These are phyloP conservation scores for Scaptomyza cyrtandrae DNA, from an alignment of 2,888 invertebrate genomes.

Conservation along the genomic window DNA sequence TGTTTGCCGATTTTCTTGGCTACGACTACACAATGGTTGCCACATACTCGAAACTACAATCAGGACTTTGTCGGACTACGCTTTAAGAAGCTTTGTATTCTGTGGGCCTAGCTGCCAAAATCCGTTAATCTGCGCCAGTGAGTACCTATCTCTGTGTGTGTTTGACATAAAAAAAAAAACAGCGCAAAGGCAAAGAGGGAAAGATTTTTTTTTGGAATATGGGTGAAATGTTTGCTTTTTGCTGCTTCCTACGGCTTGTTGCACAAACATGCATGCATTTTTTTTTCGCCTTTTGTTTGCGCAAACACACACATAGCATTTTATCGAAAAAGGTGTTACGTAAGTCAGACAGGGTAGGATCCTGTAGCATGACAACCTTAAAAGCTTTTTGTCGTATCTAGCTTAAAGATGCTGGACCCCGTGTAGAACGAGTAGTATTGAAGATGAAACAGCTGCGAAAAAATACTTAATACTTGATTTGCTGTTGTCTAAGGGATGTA, in stretches of 20 bases:
- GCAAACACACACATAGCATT: conserved; percentile 32
- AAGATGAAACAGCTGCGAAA: background rate
- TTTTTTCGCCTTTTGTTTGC: conserved; percentile 34
- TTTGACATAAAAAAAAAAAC: conserved; percentile 21
- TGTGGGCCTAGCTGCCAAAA: conserved; percentile 35
- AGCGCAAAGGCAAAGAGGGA: conserved; percentile 4
- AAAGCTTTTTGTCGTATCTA: conserved; percentile 50
- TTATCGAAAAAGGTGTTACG: conserved; percentile 8
- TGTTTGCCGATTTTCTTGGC: conserved; percentile 42
- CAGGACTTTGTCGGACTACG: conserved; percentile 24
- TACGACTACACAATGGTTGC: conserved; percentile 9
- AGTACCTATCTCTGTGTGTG: conserved; percentile 37
- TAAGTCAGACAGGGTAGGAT: conserved; percentile 4
- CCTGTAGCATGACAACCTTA: conserved; percentile 19
- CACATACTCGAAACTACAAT: conserved; percentile 24
- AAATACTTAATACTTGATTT: conserved; percentile 18
- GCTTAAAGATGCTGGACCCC: background rate
- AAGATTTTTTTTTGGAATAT: conserved; percentile 8
- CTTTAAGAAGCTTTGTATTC: conserved; percentile 11
- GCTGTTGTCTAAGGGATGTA: background rate
- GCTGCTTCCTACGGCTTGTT: conserved; percentile 42
- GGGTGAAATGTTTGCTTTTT: conserved; percentile 60
- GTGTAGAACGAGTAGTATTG: background rate
- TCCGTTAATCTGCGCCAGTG: conserved; percentile 60
- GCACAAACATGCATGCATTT: conserved; percentile 46